Percentiles rank a stretch among this genome's conserved stretches.
Conservation (phyloP, 2,113 vertebrate species). For the Phalacrocorax aristotelis region DNA sequence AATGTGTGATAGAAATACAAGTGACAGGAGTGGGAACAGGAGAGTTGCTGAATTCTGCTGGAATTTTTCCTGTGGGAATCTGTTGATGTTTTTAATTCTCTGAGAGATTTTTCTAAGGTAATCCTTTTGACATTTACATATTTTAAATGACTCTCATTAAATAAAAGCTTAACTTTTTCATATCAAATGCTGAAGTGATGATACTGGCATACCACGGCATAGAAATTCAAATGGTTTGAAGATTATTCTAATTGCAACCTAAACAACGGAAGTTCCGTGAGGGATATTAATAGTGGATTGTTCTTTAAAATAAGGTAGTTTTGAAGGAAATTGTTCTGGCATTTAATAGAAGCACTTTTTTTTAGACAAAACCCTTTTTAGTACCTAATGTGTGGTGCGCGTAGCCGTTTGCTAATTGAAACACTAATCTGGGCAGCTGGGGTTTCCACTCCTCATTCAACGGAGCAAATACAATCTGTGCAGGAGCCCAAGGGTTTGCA, state of each 20-base stretch:
- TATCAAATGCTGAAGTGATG: slow-evolving; percentile 29
- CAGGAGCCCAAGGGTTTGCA: background rate
- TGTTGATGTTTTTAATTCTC: slow-evolving; percentile 62
- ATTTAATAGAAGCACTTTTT: background rate
- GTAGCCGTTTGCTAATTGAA: background rate
- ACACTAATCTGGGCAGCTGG: background rate
- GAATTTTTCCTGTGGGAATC: slow-evolving; percentile 72
- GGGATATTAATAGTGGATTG: background rate
- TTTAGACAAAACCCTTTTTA: background rate
- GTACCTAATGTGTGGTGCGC: background rate
- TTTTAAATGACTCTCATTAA: slow-evolving; percentile 58
- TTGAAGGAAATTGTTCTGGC: background rate
- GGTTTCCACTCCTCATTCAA: background rate
- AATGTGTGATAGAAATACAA: slow-evolving; percentile 68
- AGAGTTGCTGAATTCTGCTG: slow-evolving; percentile 62
- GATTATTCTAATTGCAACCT: slow-evolving; percentile 33
- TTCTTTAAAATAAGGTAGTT: background rate
- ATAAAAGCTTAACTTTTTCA: slow-evolving; percentile 35
- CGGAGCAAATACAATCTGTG: background rate
- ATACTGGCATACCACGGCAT: background rate
- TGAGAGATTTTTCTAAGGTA: slow-evolving; percentile 57
- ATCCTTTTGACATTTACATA: slow-evolving; percentile 63
- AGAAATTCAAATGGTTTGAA: background rate
- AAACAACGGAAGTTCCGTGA: background rate
- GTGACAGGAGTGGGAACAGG: slow-evolving; percentile 68